Evolutionary conservation across 2,797 vertebrate species (phyloP).

Genomic region (Leptodactylus fallax): DNA sequence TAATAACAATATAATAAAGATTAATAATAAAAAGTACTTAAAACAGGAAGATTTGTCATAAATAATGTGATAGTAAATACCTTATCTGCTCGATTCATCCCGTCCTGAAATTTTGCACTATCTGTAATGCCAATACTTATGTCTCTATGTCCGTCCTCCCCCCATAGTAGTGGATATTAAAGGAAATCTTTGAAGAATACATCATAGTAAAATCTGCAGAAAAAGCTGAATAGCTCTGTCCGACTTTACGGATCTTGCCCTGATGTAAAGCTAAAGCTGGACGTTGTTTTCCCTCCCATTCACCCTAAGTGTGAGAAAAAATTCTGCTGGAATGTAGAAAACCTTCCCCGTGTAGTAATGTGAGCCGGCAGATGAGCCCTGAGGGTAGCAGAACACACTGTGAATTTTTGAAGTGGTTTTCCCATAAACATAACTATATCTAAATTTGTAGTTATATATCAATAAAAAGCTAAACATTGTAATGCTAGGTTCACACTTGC

Average conservation of each 20-base stretch:
- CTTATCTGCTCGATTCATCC: not conserved
- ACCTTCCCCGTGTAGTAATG: not conserved
- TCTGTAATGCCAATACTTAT: not conserved
- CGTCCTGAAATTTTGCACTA: not conserved
- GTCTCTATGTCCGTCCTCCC: not conserved
- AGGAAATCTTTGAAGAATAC: not conserved
- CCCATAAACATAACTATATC: too few relatives aligned
- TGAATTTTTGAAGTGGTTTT: too few relatives aligned
- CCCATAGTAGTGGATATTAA: not conserved
- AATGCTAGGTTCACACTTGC: too few relatives aligned
- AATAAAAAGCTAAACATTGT: too few relatives aligned
- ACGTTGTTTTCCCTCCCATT: not conserved
- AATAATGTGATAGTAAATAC: not conserved
- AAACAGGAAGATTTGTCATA: too few relatives aligned
- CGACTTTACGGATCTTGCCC: not conserved
- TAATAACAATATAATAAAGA: too few relatives aligned
- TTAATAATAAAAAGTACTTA: too few relatives aligned
- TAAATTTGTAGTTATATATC: too few relatives aligned
- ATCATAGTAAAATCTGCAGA: not conserved
- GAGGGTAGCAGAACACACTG: not conserved
- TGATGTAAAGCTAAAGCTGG: not conserved
- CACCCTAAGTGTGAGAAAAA: not conserved
- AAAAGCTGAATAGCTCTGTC: not conserved
- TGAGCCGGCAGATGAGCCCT: not conserved
- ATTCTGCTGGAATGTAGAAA: not conserved